Conservation (phyloP, 2,113 vertebrate species). For the Phyllostomus discolor region DNA sequence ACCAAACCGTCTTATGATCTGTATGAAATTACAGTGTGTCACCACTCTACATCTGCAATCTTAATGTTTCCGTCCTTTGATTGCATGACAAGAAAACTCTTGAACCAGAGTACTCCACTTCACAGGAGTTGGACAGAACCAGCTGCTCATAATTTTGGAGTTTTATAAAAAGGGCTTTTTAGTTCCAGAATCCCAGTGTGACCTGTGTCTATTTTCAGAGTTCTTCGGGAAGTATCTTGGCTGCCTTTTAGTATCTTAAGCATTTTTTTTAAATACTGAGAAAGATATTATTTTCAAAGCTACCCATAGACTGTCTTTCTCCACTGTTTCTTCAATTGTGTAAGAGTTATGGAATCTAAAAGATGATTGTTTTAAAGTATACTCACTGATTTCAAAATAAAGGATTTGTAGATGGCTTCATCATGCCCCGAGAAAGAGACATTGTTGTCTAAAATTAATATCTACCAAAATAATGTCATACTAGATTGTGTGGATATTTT, state of each 20-base stretch:
- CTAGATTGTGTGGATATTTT: not conserved
- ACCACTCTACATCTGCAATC: slow-evolving; percentile 66
- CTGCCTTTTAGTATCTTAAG: not conserved
- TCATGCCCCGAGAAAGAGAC: not conserved
- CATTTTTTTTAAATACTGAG: not conserved
- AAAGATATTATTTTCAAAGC: not conserved
- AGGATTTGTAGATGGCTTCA: not conserved
- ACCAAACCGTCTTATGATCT: slow-evolving; percentile 67
- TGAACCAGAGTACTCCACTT: slow-evolving; percentile 48
- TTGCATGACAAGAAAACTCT: slow-evolving; percentile 70
- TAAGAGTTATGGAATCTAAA: not conserved
- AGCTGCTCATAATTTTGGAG: slow-evolving; percentile 65
- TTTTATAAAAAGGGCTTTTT: slow-evolving; percentile 19
- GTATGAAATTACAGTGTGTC: slow-evolving; percentile 73
- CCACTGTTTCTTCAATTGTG: not conserved
- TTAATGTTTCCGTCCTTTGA: slow-evolving; percentile 73
- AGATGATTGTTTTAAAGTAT: not conserved
- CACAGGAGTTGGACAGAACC: slow-evolving; percentile 37
- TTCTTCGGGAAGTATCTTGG: not conserved
- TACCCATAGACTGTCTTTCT: not conserved
- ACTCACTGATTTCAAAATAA: not conserved
- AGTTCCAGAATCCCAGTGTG: not conserved
- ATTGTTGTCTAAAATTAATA: not conserved
- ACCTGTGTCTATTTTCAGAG: slow-evolving; percentile 33
- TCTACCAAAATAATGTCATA: not conserved